Base-by-base conservation (phyloP, 2,113 vertebrate species). In the Dermatemys mawii region DNA sequence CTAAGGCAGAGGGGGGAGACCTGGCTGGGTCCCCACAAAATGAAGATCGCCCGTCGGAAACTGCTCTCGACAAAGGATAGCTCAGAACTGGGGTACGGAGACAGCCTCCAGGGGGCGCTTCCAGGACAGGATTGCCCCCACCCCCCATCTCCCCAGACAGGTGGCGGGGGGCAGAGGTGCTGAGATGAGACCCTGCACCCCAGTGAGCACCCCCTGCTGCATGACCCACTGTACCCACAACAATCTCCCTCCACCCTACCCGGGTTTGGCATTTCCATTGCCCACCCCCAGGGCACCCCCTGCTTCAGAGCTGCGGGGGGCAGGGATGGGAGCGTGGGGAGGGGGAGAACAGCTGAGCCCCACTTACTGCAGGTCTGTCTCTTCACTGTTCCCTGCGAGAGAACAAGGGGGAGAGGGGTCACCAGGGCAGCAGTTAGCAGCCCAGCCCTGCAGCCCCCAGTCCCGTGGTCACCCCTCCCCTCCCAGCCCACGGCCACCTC, bases 291-390 rank as follows among this genome's bases (percentile, higher is more conserved):
- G 1, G 22, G n/a, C 8, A 3, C 17, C 27, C 26, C 12, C 32
- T 38, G 63, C 3, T 11, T 11, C 6, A 41, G 44, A 7, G 22
- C 48, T 29, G 1, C 46, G 3, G 57, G 26, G 49, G 6, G 7
- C 3, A 32, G 10, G 11, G 9, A 48, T 11, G 48, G 48, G 48
- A 11, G 5, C 4, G 7, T n/a, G n/a, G 44, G 73, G 44, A 22
- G 70, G 70, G n/a, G 6, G 27, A 22, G 26, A 26, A 9, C 35
- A 19, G 27, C 41, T 27, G 41, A 46, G 5, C 24, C 9, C 12
- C 51, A 98, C 99, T 98, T 98, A 99, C 99, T 97, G 44, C 98
- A 98, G 8, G 99, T 97, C 90, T 99, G 98, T 2, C 98, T 98
- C 89, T 99, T 99, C 86, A 98, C 93, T 5, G 98, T 97, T 91